A percentile compares a stretch with the other conserved stretches of the same genome.
Evolutionary conservation across 1,140 invertebrate genomes (phyloP).

Genomic region (Trinorchestia longiramus): DNA sequence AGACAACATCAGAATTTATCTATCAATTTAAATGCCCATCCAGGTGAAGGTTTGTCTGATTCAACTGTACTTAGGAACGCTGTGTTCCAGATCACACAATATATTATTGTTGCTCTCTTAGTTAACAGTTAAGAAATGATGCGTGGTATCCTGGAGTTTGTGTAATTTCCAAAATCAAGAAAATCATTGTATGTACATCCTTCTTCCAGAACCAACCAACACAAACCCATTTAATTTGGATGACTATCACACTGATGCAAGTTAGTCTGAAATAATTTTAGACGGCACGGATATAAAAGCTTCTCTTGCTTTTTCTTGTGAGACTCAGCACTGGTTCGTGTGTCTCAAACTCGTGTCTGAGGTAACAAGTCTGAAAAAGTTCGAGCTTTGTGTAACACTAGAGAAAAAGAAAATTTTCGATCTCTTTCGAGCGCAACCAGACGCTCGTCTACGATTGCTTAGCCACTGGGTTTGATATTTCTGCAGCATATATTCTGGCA

Average conservation of each 20-base stretch:
- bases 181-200: no score
- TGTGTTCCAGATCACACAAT: no score
- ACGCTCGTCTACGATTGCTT: not conserved
- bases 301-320: not conserved
- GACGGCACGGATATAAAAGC: not conserved
- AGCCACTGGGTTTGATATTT: not conserved
- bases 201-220: no score
- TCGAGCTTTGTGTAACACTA: not conserved
- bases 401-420: not conserved
- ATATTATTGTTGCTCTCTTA: no score
- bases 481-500: not conserved
- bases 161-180: no score
- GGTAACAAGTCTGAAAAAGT: not conserved
- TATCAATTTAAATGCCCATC: not conserved
- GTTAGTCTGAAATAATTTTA: not conserved
- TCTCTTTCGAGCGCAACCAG: not conserved
- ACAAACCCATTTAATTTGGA: no score
- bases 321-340: not conserved
- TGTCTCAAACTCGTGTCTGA: not conserved
- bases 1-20: not conserved
- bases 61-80: not conserved
- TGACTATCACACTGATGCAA: not conserved
- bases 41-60: not conserved
- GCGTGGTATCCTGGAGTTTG: no score
- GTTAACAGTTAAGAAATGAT: no score